Evolutionary conservation across 2,888 invertebrate genomes (phyloP), one percentile per base, ranked within the genome.

Genomic region (Pseudococcus longispinus): DNA sequence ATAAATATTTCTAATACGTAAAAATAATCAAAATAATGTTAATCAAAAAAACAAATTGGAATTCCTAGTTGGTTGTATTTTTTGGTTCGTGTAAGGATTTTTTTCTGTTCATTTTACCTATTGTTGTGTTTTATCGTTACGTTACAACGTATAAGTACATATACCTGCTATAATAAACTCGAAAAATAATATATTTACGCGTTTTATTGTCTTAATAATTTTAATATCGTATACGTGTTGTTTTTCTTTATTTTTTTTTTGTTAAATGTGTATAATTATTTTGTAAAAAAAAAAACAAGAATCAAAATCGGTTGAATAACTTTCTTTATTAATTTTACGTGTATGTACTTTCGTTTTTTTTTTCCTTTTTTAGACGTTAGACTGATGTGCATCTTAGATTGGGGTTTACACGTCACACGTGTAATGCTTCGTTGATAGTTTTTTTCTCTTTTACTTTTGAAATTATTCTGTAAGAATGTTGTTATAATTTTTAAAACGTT

Each of bases 1-100:
- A n/a, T 60, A 60, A 29, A 32, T 51, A 51, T 29, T 83, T 51
- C 51, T 29, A 51, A 13, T 83, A 20, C 23, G 15, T 29, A n/a
- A 80, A 80, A 80, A 74, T 74, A 74, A 80, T 80, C 77, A 80
- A 80, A 80, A 80, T 80, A 42, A 42, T 42, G 42, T 80, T 80
- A 80, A 80, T 80, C 77, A 80, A 83, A 51, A 77, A 77, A 77
- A 77, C 9, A 32, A 77, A 77, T 32, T 51, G 46, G 9, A 83
- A 83, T 83, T 83, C 51, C n/a, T 83, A 46, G 46, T 51, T 51
- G 83, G 51, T 84, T 84, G 51, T 84, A 55, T 20, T 55, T n/a
- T 60, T 70, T 70, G 70, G 70, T 70, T 70, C 70, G 70, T 70
- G 70, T 70, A 70, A 70, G 29, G 70, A 70, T 29, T 70, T 70